Conservation (phyloP, 1,140 invertebrate species). For the Neodiprion pinetum region DNA sequence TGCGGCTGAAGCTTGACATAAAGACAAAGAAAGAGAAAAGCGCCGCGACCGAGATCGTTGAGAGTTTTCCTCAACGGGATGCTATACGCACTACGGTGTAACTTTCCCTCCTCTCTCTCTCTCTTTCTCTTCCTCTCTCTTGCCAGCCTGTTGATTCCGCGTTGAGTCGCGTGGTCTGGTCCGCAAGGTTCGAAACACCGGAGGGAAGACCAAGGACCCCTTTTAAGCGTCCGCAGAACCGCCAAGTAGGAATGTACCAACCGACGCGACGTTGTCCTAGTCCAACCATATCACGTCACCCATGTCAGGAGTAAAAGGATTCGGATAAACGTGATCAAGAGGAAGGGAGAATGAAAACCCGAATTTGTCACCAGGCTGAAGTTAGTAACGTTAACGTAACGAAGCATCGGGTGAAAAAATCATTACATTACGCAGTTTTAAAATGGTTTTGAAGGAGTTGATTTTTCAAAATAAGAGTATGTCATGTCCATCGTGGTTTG, state of each 20-base stretch:
- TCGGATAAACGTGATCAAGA: too few relatives aligned
- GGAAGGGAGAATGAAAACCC: too few relatives aligned
- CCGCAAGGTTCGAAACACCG: background rate
- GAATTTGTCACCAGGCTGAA: too few relatives aligned
- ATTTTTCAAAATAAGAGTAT: too few relatives aligned
- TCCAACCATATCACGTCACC: too few relatives aligned
- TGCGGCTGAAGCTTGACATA: background rate
- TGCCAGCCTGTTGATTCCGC: background rate
- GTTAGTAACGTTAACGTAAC: too few relatives aligned
- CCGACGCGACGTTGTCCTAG: too few relatives aligned
- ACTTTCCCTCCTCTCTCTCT: conserved; percentile 10
- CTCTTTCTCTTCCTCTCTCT: conserved; percentile 1
- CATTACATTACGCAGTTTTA: too few relatives aligned
- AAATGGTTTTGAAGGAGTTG: too few relatives aligned
- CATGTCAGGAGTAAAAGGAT: too few relatives aligned
- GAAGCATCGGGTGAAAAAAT: too few relatives aligned
- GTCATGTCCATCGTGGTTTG: too few relatives aligned
- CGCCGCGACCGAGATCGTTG: background rate
- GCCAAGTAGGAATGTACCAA: background rate
- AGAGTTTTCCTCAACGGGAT: background rate
- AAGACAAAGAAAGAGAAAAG: background rate
- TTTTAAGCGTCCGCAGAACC: background rate
- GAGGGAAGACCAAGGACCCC: background rate
- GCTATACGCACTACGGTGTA: background rate
- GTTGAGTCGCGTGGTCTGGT: background rate